phyloP scores from a whole-genome alignment of 2,797 vertebrate genomes.

The Otolemur crassicaudatus region DNA sequence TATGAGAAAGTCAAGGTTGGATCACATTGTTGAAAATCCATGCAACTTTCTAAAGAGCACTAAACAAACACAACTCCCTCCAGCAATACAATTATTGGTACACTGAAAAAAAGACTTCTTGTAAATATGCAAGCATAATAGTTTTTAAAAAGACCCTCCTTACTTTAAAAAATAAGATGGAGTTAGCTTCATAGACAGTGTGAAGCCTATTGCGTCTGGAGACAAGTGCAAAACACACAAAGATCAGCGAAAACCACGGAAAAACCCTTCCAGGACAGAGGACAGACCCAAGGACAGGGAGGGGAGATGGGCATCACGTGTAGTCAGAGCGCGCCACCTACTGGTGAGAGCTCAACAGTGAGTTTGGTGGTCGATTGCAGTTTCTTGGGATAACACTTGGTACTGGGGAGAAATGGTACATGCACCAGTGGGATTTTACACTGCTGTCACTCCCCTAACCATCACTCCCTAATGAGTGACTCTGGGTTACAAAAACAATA shows the following conservation, averaged over 20 bases:
- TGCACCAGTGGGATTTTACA: not conserved
- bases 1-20: not conserved
- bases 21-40: not conserved
- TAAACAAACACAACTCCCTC: not conserved
- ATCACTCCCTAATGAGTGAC: not conserved
- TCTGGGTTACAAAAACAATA: not conserved
- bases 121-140: not conserved
- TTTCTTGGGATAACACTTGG: not conserved
- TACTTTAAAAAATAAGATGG: not conserved
- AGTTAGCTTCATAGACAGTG: not conserved
- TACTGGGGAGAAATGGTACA: not conserved
- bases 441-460: not conserved
- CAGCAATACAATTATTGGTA: not conserved
- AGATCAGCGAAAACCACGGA: too few species aligned
- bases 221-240: not conserved
- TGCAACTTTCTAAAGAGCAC: not conserved
- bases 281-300: fast-evolving
- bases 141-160: not conserved
- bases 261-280: not conserved
- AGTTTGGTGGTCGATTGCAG: not conserved
- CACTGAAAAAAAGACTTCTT: not conserved
- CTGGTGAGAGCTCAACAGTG: not conserved
- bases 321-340: not conserved
- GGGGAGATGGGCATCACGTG: not conserved
- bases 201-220: not conserved